These are phyloP conservation scores for Synergus umbraculus DNA, from an alignment of 2,888 invertebrate genomes.

Conservation along the genomic window DNA sequence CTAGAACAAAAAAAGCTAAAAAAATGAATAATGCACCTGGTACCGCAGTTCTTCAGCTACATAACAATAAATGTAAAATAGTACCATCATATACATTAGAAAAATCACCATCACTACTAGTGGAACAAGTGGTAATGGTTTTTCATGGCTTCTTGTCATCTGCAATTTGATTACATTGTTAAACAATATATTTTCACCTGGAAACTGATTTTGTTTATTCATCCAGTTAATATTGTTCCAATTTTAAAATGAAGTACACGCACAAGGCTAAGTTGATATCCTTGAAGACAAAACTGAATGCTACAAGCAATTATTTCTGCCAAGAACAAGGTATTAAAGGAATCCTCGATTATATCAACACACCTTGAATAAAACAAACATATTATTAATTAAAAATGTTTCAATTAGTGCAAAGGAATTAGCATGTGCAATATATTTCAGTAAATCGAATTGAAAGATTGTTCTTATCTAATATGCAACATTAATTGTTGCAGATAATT, in stretches of 20 bases:
- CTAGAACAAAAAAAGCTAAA: background rate
- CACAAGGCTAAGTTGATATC: conserved; percentile 44
- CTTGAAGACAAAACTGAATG: conserved; percentile 48
- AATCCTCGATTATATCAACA: conserved; percentile 47
- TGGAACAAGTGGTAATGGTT: background rate
- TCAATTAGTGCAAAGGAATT: background rate
- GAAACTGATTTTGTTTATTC: background rate
- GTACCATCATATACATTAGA: background rate
- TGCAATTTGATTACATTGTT: background rate
- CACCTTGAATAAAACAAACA: conserved; percentile 37
- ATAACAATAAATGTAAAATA: conserved; percentile 51
- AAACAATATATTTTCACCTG: background rate
- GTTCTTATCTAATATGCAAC: no score
- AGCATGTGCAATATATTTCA: no score
- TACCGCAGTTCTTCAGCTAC: conserved; percentile 48
- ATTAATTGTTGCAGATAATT: background rate
- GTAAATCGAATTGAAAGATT: background rate
- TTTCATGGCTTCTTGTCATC: background rate
- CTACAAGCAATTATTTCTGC: conserved; percentile 45
- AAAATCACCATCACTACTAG: background rate
- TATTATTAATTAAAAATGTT: background rate
- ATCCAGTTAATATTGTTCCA: no score
- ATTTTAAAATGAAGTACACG: background rate
- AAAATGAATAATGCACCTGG: conserved; percentile 43
- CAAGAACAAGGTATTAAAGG: conserved; percentile 49